Conservation (phyloP, 2,113 vertebrate species). For the Cryptoleucopteryx plumbea region DNA sequence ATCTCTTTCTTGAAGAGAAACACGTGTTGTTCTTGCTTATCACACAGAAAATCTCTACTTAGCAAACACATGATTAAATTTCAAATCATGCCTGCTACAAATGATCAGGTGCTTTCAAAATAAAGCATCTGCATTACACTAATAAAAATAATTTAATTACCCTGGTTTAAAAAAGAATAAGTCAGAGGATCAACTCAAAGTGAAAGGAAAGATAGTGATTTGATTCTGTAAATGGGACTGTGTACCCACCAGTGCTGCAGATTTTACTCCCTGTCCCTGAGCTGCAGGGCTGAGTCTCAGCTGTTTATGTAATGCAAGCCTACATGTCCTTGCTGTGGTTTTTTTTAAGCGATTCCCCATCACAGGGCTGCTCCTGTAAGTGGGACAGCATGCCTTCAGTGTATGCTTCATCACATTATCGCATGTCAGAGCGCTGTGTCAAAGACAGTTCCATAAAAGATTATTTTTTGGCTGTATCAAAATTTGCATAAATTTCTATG, state of each 20-base stretch:
- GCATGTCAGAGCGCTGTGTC: conserved; percentile 25
- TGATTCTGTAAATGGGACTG: not conserved
- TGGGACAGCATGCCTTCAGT: not conserved
- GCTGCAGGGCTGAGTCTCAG: not conserved
- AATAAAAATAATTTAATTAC: not conserved
- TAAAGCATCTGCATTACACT: not conserved
- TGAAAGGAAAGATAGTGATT: not conserved
- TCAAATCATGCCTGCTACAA: not conserved
- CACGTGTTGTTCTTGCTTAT: not conserved
- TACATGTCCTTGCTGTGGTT: not conserved
- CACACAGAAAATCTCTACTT: not conserved
- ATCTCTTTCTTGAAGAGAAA: not conserved
- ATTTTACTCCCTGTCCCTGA: not conserved
- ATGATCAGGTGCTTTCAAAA: not conserved
- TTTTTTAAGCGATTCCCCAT: not conserved
- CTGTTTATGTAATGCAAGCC: conserved; percentile 21
- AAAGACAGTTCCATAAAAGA: conserved; percentile 54
- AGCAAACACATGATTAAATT: not conserved
- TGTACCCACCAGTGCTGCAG: not conserved
- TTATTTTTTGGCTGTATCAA: conserved; percentile 51
- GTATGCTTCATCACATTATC: conserved; percentile 9
- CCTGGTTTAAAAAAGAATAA: not conserved
- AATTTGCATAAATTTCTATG: conserved; percentile 83
- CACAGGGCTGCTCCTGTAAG: not conserved
- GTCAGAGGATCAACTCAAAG: not conserved